Evolutionary conservation across 2,888 invertebrate genomes (phyloP).

Genomic region (Tenthredo notha): DNA sequence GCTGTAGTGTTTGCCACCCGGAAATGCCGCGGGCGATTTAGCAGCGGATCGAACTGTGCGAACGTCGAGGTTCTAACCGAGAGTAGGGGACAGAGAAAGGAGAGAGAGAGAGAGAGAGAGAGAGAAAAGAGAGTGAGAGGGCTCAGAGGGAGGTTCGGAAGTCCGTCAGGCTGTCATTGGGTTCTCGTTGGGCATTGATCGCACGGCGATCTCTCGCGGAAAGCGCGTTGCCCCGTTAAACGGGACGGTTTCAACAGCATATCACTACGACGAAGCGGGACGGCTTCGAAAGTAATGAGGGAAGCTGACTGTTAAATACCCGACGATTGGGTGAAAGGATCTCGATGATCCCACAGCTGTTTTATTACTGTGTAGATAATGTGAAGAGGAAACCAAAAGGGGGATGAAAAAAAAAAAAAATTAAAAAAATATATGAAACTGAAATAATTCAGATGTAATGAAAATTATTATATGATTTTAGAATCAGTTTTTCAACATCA

Average conservation of each 20-base stretch:
- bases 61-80: slow-evolving; percentile 51
- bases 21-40: slow-evolving; percentile 45
- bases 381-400: too few relatives aligned
- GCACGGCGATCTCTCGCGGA: slow-evolving; percentile 1
- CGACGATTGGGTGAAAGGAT: slow-evolving; percentile 10
- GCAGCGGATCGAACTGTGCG: slow-evolving; percentile 27
- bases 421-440: neutral
- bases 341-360: neutral
- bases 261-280: neutral
- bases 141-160: slow-evolving; percentile 52
- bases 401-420: neutral
- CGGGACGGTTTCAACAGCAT: neutral
- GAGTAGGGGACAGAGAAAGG: slow-evolving; percentile 50
- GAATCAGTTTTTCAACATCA: neutral
- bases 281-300: slow-evolving; percentile 40
- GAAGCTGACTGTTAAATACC: slow-evolving; percentile 17
- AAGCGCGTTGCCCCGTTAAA: slow-evolving; percentile 35
- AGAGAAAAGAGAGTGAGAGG: slow-evolving; percentile 46
- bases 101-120: slow-evolving; percentile 42
- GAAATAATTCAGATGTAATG: neutral
- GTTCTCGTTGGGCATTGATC: slow-evolving; percentile 38
- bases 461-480: neutral
- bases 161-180: slow-evolving; percentile 46
- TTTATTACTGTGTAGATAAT: neutral
- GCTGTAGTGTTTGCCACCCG: slow-evolving; percentile 21